phyloP scores from a whole-genome alignment of 1,140 invertebrate species.

The Arctopsyche grandis region DNA sequence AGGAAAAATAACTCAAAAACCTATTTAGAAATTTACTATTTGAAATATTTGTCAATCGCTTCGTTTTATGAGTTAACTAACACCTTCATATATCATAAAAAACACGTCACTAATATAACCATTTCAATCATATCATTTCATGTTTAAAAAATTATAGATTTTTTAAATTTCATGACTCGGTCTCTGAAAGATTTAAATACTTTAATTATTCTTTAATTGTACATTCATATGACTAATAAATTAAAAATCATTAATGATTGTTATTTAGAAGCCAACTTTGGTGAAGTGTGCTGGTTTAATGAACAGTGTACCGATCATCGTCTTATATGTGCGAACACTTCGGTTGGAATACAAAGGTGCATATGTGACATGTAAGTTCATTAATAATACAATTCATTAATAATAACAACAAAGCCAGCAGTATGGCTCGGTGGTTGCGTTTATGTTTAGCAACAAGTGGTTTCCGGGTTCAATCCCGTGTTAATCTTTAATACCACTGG shows the following conservation, averaged over 20 bases:
- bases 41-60: too few relatives aligned
- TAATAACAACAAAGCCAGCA: too few relatives aligned
- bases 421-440: too few relatives aligned
- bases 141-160: neutral
- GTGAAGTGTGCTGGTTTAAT: slow-evolving; percentile 47
- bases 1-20: too few relatives aligned
- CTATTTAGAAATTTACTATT: too few relatives aligned
- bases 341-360: slow-evolving; percentile 33
- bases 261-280: slow-evolving; percentile 38
- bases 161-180: neutral
- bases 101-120: neutral
- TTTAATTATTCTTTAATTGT: too few relatives aligned
- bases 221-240: neutral
- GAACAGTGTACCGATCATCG: slow-evolving; percentile 48
- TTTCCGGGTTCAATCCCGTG: too few relatives aligned
- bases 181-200: too few relatives aligned
- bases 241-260: neutral
- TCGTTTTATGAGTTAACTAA: neutral
- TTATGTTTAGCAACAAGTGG: too few relatives aligned
- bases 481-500: too few relatives aligned
- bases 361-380: slow-evolving; percentile 47
- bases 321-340: slow-evolving; percentile 38
- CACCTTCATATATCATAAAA: neutral
- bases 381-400: neutral
- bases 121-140: neutral